Percentiles rank a stretch among this genome's conserved stretches.
phyloP scores from a whole-genome alignment of 2,113 vertebrate genomes.

The Chaetorhynchus papuensis region DNA sequence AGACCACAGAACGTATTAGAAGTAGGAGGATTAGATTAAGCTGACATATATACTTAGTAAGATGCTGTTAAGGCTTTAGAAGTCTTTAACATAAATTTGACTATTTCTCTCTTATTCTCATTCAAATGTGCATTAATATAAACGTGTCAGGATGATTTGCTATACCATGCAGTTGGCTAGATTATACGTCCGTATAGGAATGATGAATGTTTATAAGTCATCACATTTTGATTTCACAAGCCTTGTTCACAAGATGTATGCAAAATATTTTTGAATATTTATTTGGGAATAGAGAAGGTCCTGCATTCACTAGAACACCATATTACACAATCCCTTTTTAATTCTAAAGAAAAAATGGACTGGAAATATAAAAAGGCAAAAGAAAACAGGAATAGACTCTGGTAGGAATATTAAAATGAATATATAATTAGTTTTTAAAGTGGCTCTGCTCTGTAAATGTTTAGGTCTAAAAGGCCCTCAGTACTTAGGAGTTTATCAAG shows the following conservation, averaged over 20 bases:
- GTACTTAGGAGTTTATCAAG: not conserved
- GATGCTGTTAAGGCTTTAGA: slow-evolving; percentile 59
- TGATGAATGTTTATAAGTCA: slow-evolving; percentile 45
- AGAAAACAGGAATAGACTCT: not conserved
- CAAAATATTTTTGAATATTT: slow-evolving; percentile 62
- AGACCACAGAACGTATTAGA: slow-evolving; percentile 37
- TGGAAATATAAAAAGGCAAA: not conserved
- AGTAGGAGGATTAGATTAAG: slow-evolving; percentile 65
- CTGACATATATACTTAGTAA: slow-evolving; percentile 67
- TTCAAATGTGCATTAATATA: slow-evolving; percentile 63
- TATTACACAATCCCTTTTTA: slow-evolving; percentile 30
- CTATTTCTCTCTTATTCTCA: slow-evolving; percentile 60
- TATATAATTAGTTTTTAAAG: not conserved
- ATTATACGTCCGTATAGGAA: slow-evolving; percentile 30
- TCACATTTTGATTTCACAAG: slow-evolving; percentile 47
- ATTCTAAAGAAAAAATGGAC: not conserved
- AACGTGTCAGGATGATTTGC: slow-evolving; percentile 49
- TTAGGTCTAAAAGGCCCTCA: not conserved
- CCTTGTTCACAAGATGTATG: slow-evolving; percentile 40
- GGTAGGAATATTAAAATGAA: not conserved
- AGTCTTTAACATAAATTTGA: slow-evolving; percentile 69
- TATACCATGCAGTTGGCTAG: slow-evolving; percentile 34
- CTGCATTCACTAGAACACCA: slow-evolving; percentile 9
- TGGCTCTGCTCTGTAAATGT: not conserved
- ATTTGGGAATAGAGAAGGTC: slow-evolving; percentile 23